phyloP scores from a whole-genome alignment of 2,888 invertebrate species.

The Cerceris ruficornis region DNA sequence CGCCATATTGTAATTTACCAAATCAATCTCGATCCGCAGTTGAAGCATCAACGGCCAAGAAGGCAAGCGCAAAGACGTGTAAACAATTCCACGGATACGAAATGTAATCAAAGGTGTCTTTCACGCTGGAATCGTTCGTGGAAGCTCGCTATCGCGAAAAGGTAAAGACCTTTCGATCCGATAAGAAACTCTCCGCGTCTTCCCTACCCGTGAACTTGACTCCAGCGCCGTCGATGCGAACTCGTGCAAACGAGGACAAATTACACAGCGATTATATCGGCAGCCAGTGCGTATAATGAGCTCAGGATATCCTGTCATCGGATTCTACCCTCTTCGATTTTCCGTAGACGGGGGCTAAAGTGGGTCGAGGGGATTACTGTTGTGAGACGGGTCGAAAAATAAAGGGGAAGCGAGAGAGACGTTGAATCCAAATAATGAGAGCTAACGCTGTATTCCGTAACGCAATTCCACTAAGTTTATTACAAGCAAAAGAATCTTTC shows the following conservation, averaged over 20 bases:
- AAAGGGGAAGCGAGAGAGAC: not conserved
- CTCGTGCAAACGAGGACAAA: constrained; percentile 14
- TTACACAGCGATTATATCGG: constrained; percentile 35
- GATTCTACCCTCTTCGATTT: constrained; percentile 54
- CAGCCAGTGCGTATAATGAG: constrained; percentile 29
- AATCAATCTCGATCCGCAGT: too few species aligned
- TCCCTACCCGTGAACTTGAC: constrained; percentile 43
- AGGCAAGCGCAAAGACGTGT: too few species aligned
- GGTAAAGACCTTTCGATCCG: constrained; percentile 1
- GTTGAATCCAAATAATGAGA: not conserved
- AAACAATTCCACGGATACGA: too few species aligned
- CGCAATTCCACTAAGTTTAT: too few species aligned
- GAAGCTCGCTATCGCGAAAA: not conserved
- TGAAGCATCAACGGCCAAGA: too few species aligned
- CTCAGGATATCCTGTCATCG: constrained; percentile 55
- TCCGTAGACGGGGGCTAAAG: constrained; percentile 34
- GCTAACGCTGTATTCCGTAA: too few species aligned
- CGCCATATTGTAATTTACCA: too few species aligned
- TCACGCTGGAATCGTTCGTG: not conserved
- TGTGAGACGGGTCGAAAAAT: constrained; percentile 31
- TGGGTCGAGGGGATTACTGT: constrained; percentile 50
- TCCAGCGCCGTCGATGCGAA: not conserved
- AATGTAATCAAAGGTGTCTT: too few species aligned
- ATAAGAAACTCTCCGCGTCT: constrained; percentile 25
- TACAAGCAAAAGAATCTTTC: too few species aligned